phyloP scores from a whole-genome alignment of 2,113 vertebrate species.

The Oplegnathus fasciatus region DNA sequence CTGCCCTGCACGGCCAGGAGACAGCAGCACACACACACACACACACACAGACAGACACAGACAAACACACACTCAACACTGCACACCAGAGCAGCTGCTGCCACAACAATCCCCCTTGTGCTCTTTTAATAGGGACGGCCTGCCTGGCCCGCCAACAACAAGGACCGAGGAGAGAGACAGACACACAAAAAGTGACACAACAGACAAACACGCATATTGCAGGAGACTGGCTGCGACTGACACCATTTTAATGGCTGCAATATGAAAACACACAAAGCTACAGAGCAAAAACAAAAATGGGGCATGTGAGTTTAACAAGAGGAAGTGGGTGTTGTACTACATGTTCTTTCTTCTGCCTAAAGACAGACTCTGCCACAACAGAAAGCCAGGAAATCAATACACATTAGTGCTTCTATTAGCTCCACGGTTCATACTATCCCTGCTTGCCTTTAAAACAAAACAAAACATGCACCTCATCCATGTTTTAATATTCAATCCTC shows the following conservation, averaged over 20 bases:
- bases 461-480: conserved; percentile 20
- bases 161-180: conserved; percentile 53
- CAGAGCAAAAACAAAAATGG: background rate
- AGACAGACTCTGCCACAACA: conserved; percentile 31
- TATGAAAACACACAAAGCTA: conserved; percentile 37
- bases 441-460: conserved; percentile 31
- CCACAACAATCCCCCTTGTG: conserved; percentile 83
- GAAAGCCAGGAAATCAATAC: conserved; percentile 77
- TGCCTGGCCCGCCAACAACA: conserved; percentile 65
- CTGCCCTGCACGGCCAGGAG: conserved; percentile 75
- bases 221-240: conserved; percentile 68
- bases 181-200: conserved; percentile 62
- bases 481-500: conserved; percentile 11
- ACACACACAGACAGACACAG: conserved; percentile 38
- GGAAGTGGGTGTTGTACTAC: conserved; percentile 36
- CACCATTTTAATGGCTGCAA: conserved; percentile 57
- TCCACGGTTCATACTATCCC: conserved; percentile 37
- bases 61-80: conserved; percentile 25
- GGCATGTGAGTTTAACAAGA: conserved; percentile 20
- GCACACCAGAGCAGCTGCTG: conserved; percentile 78
- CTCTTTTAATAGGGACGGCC: conserved; percentile 76
- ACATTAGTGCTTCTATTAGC: conserved; percentile 69
- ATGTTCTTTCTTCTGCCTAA: conserved; percentile 26
- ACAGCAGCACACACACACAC: conserved; percentile 53
- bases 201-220: conserved; percentile 65